phyloP scores from a whole-genome alignment of 1,140 invertebrate genomes.

The Sitophilus oryzae region DNA sequence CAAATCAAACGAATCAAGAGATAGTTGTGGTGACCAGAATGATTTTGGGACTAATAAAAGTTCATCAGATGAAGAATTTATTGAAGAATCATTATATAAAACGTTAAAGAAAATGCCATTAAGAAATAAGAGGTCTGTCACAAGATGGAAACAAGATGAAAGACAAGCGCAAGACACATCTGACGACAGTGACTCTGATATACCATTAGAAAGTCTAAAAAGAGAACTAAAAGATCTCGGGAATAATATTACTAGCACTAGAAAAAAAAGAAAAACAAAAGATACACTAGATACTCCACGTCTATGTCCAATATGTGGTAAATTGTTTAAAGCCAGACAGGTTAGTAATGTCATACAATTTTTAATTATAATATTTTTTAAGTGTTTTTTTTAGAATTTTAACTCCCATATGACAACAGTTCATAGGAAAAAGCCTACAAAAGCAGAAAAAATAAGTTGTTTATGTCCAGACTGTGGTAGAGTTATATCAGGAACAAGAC shows the following conservation, averaged over 20 bases:
- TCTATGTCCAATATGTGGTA: slow-evolving; percentile 20
- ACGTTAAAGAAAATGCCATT: background rate
- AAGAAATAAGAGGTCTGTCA: background rate
- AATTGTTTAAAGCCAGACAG: slow-evolving; percentile 20
- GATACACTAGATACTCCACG: slow-evolving; percentile 1
- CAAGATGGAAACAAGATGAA: background rate
- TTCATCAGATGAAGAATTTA: background rate
- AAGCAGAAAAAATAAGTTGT: slow-evolving; percentile 22
- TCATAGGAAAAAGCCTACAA: slow-evolving; percentile 13
- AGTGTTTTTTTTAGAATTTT: slow-evolving; percentile 8
- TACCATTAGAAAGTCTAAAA: slow-evolving; percentile 4
- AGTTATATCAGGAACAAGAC: slow-evolving; percentile 19
- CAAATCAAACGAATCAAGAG: background rate
- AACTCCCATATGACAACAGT: slow-evolving; percentile 21
- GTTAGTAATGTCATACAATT: background rate
- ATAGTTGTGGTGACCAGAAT: slow-evolving; percentile 7
- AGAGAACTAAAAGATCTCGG: slow-evolving; percentile 3
- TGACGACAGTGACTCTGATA: slow-evolving; percentile 3
- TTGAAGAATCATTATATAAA: background rate
- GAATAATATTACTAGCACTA: background rate
- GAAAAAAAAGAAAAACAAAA: slow-evolving; percentile 1
- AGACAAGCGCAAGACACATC: background rate
- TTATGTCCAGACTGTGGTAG: slow-evolving; percentile 22
- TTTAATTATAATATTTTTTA: background rate
- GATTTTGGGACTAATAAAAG: background rate